A percentile compares a stretch with the other conserved stretches of the same genome.
Conservation (phyloP, 2,888 invertebrate genomes). For the Tryphoninae sp. region DNA sequence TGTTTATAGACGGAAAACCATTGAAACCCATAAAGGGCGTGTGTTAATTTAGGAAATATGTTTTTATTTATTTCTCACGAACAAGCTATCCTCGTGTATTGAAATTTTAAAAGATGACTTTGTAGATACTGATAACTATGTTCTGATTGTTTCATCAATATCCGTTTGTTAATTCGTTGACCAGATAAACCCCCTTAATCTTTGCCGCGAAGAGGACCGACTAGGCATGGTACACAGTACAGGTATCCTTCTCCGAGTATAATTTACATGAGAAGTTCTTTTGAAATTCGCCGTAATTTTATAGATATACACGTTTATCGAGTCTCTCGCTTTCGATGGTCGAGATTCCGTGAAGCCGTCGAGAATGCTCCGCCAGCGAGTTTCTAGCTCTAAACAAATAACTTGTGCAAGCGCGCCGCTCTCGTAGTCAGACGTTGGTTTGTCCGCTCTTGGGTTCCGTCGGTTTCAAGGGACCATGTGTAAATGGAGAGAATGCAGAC, state of each 20-base stretch:
- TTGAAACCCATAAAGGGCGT: no score
- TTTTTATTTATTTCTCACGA: no score
- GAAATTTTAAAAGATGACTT: no score
- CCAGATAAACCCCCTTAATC: neutral
- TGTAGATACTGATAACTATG: no score
- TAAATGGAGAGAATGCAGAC: slow-evolving; percentile 39
- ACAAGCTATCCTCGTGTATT: no score
- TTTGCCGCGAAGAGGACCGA: neutral
- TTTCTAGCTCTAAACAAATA: slow-evolving; percentile 60
- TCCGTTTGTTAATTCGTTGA: no score
- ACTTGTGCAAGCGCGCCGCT: slow-evolving; percentile 54
- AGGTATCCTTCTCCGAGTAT: slow-evolving; percentile 10
- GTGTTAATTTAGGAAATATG: no score
- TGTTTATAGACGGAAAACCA: no score
- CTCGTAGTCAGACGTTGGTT: slow-evolving; percentile 29
- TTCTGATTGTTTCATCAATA: no score
- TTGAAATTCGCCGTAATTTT: slow-evolving; percentile 35
- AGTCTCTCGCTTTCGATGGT: slow-evolving; percentile 26
- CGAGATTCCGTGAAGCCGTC: slow-evolving; percentile 54
- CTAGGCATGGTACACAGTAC: neutral
- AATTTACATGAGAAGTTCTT: slow-evolving; percentile 44
- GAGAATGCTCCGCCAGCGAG: slow-evolving; percentile 50
- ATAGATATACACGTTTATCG: slow-evolving; percentile 7
- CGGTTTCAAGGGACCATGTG: slow-evolving; percentile 44
- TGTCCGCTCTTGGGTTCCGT: slow-evolving; percentile 13